Percentiles rank a stretch among this genome's conserved stretches.
phyloP scores from a whole-genome alignment of 2,113 vertebrate genomes.

The Pterocles orientalis region DNA sequence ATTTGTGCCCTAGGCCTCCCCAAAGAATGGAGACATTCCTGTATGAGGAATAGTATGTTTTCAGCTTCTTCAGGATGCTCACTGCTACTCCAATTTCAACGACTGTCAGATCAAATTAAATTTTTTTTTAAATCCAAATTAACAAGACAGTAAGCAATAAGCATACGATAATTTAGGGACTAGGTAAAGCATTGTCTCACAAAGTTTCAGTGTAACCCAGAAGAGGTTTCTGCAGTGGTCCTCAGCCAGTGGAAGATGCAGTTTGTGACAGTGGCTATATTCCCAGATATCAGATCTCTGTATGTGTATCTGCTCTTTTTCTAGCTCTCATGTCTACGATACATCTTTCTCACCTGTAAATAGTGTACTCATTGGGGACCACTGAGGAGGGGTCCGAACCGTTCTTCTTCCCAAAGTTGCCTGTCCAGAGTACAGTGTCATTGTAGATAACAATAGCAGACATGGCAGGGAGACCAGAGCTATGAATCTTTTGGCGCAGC shows the following conservation, averaged over 20 bases:
- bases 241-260: too few species aligned
- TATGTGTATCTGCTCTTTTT: neutral
- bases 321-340: neutral
- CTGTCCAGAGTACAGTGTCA: slow-evolving; percentile 91
- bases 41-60: neutral
- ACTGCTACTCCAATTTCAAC: neutral
- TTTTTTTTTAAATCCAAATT: neutral
- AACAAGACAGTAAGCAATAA: neutral
- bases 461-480: slow-evolving; percentile 80
- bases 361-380: slow-evolving; percentile 85
- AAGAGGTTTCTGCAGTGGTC: neutral
- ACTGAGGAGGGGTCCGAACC: slow-evolving; percentile 80
- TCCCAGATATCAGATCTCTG: neutral
- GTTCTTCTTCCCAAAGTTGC: slow-evolving; percentile 89
- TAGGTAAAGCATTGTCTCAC: neutral
- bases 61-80: neutral
- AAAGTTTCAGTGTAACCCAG: neutral
- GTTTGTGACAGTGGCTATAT: accelerated
- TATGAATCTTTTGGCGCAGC: slow-evolving; percentile 76
- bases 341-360: slow-evolving; percentile 83
- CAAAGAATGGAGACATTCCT: neutral
- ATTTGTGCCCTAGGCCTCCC: neutral
- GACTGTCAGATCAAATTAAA: neutral
- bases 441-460: slow-evolving; percentile 89
- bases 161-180: neutral